Conservation (phyloP, 2,888 invertebrate species). For the Drosophila mimica region DNA sequence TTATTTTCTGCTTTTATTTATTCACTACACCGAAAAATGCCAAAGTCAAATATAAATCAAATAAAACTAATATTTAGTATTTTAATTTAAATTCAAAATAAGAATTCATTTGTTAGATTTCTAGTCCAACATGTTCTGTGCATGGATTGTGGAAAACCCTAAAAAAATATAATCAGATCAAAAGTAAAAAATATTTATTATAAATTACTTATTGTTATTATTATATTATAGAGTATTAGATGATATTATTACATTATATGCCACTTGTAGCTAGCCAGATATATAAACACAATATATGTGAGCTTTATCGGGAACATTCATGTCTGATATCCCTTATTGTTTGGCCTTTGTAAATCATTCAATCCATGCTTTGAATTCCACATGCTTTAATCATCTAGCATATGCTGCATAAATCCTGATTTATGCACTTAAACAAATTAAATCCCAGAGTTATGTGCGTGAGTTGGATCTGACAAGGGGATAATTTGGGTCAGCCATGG, state of each 20-base stretch:
- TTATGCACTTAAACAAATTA: constrained; percentile 71
- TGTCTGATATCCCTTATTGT: neutral
- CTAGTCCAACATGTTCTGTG: neutral
- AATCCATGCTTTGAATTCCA: constrained; percentile 19
- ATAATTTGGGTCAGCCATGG: constrained; percentile 56
- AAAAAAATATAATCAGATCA: neutral
- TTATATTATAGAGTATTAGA: neutral
- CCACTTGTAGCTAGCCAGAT: neutral
- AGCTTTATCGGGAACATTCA: neutral
- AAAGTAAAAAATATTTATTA: neutral
- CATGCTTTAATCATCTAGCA: constrained; percentile 30
- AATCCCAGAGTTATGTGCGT: constrained; percentile 55
- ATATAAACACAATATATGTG: neutral
- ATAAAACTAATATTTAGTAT: neutral
- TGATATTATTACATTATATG: neutral
- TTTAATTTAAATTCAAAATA: fast-evolving
- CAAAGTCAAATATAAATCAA: neutral
- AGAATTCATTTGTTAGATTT: neutral
- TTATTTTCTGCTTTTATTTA: neutral
- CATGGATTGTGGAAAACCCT: neutral
- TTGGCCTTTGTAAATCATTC: constrained; percentile 1
- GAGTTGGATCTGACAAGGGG: constrained; percentile 43
- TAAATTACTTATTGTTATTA: neutral
- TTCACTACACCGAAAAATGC: neutral
- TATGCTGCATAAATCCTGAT: constrained; percentile 67